Evolutionary conservation across 2,113 vertebrate genomes (phyloP), one percentile per base, ranked within the genome.

Genomic region (Sigmodon hispidus): DNA sequence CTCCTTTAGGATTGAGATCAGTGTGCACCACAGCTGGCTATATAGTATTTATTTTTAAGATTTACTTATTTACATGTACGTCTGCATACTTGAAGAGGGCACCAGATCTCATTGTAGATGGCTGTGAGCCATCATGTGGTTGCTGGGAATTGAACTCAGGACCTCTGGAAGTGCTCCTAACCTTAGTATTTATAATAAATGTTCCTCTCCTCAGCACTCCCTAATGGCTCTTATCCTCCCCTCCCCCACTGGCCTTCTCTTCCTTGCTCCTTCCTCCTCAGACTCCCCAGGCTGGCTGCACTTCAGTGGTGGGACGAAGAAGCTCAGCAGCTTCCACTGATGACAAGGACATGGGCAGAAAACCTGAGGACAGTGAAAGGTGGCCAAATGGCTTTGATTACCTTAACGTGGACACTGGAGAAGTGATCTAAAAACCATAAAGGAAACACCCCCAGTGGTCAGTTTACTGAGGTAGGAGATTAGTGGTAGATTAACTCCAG

Each of bases 341-440:
- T 24, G 4, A 61, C 73, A 65, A 26, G 61, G 70, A 59, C 45
- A 26, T 29, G 52, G 7, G 11, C 17, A 76, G 72, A 90, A 70
- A 91, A 89, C 7, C 13, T 21, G 17, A n/a, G 87, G 65, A 45
- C n/a, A 61, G 77, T 24, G 45, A 87, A 61, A 55, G 52, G 55
- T n/a, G 65, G 85, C 40, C 85, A 92, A 90, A 80, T 85, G 70
- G 67, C 61, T 92, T n/a, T 81, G 65, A 77, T 81, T 34, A 88
- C 21, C n/a, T 19, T 52, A 55, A 31, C 52, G 22, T 80, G 75
- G 36, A 70, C 65, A n/a, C 26, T 55, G 26, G 36, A 70, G 43
- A 89, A 83, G 50, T 19, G 43, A 43, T 57, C 79, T 90, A 70
- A 80, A 65, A 87, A 73, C 77, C 83, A 94, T 75, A 93, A 93